Evolutionary conservation across 1,140 invertebrate species (phyloP).

Genomic region (Drosophila tsacasi): DNA sequence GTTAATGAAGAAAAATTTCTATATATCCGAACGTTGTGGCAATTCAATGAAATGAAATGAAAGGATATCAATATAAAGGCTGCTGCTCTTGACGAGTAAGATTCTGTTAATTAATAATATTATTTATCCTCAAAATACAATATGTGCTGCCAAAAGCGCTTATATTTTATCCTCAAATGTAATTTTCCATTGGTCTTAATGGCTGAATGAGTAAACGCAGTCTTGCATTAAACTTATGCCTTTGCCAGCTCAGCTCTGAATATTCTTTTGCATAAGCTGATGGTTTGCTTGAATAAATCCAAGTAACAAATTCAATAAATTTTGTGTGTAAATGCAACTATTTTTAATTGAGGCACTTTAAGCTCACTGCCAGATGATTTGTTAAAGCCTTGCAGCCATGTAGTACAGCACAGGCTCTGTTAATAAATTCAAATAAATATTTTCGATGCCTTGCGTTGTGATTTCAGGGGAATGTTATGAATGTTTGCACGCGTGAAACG

Average conservation of each 20-base stretch:
- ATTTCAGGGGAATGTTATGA: conserved; percentile 27
- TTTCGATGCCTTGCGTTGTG: conserved; percentile 25
- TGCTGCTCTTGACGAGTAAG: neutral
- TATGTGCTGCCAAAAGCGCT: neutral
- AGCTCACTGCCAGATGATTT: neutral
- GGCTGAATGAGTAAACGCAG: conserved; percentile 15
- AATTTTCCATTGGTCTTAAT: neutral
- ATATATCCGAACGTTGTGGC: conserved; percentile 13
- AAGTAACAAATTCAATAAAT: conserved; percentile 7
- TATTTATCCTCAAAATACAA: neutral
- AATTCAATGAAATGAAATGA: conserved; percentile 1
- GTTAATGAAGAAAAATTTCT: conserved; percentile 39
- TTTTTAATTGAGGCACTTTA: conserved; percentile 8
- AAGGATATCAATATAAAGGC: conserved; percentile 1
- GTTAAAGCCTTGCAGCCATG: neutral
- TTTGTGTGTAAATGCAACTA: neutral
- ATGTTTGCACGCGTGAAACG: conserved; percentile 38
- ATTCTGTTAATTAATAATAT: conserved; percentile 13
- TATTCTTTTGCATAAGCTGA: conserved; percentile 2
- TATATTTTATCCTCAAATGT: conserved; percentile 4
- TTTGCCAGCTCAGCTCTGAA: no score
- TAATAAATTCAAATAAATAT: conserved; percentile 43
- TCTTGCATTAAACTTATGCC: conserved; percentile 18
- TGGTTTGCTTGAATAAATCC: conserved; percentile 16
- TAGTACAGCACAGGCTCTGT: neutral